phyloP scores from a whole-genome alignment of 2,797 vertebrate genomes.

The Artibeus lituratus region DNA sequence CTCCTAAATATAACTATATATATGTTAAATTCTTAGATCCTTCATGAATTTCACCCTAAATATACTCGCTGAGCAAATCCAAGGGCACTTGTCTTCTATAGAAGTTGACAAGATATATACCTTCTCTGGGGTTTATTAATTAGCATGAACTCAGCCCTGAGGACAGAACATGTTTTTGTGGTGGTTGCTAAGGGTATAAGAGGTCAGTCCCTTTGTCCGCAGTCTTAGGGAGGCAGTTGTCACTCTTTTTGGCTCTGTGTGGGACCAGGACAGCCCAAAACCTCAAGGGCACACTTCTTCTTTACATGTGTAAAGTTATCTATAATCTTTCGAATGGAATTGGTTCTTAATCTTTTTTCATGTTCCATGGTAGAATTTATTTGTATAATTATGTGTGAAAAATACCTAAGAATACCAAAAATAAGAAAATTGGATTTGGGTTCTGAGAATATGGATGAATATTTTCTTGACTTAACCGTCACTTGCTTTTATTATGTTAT shows the following conservation, averaged over 20 bases:
- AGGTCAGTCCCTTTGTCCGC: neutral
- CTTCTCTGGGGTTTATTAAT: neutral
- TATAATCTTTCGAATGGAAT: neutral
- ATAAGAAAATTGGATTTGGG: neutral
- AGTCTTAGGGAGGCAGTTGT: neutral
- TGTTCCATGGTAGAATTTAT: constrained; percentile 1
- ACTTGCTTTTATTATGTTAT: constrained; percentile 1
- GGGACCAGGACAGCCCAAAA: neutral
- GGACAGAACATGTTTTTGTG: neutral
- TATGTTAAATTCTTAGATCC: neutral
- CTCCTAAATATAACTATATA: neutral
- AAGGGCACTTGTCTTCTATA: neutral
- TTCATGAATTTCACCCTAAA: neutral
- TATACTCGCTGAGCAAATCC: neutral
- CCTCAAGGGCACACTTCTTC: neutral
- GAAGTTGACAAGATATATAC: neutral
- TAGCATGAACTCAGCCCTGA: neutral
- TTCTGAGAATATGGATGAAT: neutral
- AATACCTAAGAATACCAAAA: neutral
- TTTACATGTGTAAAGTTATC: neutral
- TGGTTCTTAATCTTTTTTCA: neutral
- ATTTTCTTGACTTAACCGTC: constrained; percentile 18
- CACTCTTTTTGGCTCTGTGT: neutral
- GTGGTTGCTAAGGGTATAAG: neutral
- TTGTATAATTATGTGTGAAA: neutral